Base-by-base conservation (phyloP, 1,140 invertebrate species). In the Phymastichus coffea region DNA sequence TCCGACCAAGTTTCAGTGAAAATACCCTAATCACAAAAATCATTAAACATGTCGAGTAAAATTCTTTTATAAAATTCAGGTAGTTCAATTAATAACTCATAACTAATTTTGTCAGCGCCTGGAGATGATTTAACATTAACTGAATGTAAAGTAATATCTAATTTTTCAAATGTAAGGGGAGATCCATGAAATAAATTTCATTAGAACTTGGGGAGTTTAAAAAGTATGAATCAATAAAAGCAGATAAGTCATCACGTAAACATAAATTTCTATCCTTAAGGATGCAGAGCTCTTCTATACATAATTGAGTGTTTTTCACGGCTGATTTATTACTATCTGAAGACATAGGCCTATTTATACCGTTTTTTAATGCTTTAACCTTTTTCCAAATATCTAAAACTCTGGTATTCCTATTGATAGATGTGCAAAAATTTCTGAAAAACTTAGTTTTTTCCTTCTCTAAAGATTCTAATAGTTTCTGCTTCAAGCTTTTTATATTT, bases 1-100 rank as follows among this genome's bases (percentile, higher is more conserved):
- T 41, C 26, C 19, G 47, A 62, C 65, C 66, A 70, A 25, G 55
- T 33, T 4, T 55, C 54, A 4, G 70, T 65, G 44, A 66, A 69
- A 0, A 19, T n/a, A 7, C 44, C n/a, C 10, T 37, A 12, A 2
- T 22, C 14, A 10, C 52, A 67, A 38, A 66, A 55, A n/a, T 67
- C 58, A 49, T 69, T 69, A 25, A 53, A 61, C 19, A 69, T 26
- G 10, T 66, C 57, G n/a, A 65, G 25, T 17, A 66, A 19, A 14
- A 59, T 12, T 37, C 48, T 41, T 59, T 58, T 60, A n/a, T 33
- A 49, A 12, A 52, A 48, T 33, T 65, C 49, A 0, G 63, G 63
- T 12, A 69, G 37, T 14, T 22, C 40, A 17, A 7, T 28, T 0
- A 66, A 43, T 4, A 66, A 55, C 15, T 33, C n/a, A 48, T 69